Conservation (phyloP, 2,797 vertebrate species). For the Rhinatrema bivittatum region DNA sequence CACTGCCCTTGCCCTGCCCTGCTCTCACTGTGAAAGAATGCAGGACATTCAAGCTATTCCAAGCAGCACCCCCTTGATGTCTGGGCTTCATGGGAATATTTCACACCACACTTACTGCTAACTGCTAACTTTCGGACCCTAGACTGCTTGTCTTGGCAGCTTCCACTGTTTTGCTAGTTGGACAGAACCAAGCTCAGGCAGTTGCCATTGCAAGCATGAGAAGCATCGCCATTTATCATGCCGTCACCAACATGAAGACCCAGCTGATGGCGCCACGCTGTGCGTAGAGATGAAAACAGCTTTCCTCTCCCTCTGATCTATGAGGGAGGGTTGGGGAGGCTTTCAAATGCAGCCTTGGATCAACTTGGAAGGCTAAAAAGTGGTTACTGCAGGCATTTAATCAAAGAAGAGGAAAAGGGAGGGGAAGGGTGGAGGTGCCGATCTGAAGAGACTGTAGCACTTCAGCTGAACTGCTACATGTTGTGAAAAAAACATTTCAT, state of each 20-base stretch:
- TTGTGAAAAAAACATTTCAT: background rate
- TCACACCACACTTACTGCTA: slow-evolving; percentile 48
- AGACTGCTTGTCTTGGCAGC: slow-evolving; percentile 52
- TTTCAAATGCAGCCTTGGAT: slow-evolving; percentile 6
- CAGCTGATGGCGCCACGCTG: slow-evolving; percentile 15
- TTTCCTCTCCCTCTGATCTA: slow-evolving; percentile 6
- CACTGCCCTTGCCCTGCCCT: slow-evolving; percentile 23
- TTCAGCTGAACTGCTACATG: background rate
- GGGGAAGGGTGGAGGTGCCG: fast-evolving
- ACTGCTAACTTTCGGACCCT: slow-evolving; percentile 52
- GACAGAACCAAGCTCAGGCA: slow-evolving; percentile 30
- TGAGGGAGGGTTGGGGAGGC: slow-evolving; percentile 1
- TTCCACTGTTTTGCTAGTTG: slow-evolving; percentile 43
- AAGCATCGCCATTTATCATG: slow-evolving; percentile 23
- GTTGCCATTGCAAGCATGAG: slow-evolving; percentile 15
- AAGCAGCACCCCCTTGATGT: slow-evolving; percentile 59
- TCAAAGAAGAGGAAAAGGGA: background rate
- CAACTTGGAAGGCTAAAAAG: slow-evolving; percentile 8
- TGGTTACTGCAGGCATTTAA: background rate
- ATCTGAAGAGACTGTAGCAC: background rate
- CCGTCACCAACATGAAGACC: slow-evolving; percentile 16
- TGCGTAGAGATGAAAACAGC: background rate
- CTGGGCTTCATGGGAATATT: slow-evolving; percentile 53
- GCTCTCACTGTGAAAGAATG: slow-evolving; percentile 60
- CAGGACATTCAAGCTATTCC: slow-evolving; percentile 54